Base-by-base conservation (phyloP, 2,113 vertebrate species). In the Thryonomys swinderianus region DNA sequence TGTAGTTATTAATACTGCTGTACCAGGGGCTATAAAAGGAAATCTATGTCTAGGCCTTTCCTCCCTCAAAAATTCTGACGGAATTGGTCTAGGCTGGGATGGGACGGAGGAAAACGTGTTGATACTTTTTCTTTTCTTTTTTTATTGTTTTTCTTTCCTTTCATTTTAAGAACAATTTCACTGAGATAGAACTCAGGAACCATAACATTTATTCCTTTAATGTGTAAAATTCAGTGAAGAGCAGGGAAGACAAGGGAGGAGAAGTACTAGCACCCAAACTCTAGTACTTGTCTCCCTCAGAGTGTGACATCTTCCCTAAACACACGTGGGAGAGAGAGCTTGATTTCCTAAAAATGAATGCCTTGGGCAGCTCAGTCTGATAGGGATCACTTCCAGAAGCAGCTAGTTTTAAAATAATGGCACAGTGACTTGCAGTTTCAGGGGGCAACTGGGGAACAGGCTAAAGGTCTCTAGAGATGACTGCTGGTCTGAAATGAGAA, bases 1-100 rank as follows among this genome's bases (percentile, higher is more conserved):
- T 23, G 17, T 76, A 32, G 7, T 87, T 86, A 74, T 89, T 37
- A 73, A 17, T 83, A 34, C n/a, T 74, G 14, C 17, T 73, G 1
- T 37, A 37, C 10, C 57, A 71, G 55, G 95, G 93, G 12, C 23
- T 90, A 30, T 34, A 62, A 92, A 42, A 91, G 67, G 90, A 96
- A 62, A 73, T 11, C 42, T 16, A 40, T 55, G 37, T 62, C 30
- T 55, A 67, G 3, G 4, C 30, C 2, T 45, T 90, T 5, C 40
- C 23, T 34, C 66, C 93, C 20, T 62, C 8, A 88, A 48, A 88
- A 96, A 88, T 92, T 79, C n/a, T 87, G n/a, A 93, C 34, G 62
- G 66, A 84, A 34, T 69, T 94, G 53, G 6, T 76, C 48, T 84
- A 45, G 55, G 40, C 11, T 87, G 25, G 18, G 27, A 14, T 86